Evolutionary conservation across 2,797 vertebrate genomes (phyloP), one percentile per base, ranked within the genome.

Genomic region (Tenualosa ilisha): DNA sequence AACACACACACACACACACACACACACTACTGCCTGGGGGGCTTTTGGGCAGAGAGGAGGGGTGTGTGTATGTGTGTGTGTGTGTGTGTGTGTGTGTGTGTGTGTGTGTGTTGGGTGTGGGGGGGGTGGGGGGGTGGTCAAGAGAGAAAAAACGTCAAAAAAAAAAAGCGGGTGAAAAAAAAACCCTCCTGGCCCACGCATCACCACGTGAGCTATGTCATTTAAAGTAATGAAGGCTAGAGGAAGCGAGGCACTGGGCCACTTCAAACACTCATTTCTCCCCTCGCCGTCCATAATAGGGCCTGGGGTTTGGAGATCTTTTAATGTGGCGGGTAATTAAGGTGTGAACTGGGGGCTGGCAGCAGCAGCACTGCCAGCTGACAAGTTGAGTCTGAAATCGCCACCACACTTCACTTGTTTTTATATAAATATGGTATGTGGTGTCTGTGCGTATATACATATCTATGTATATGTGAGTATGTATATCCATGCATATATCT

Each of bases 291-390:
- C 90, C 89, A 89, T 92, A 91, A 93, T 90, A 87, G 83, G 82
- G 87, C 68, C 85, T 40, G 59, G 85, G 31, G 85, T 86, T 56
- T 85, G 87, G 82, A 82, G 75, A 72, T 88, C 6, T 91, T 93
- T 93, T 93, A 92, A 93, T 94, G 91, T 91, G 90, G 90, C 88
- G 89, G 88, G 90, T 93, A 93, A 94, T 94, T 94, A 92, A 93
- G 90, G 85, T 88, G 84, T 82, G 65, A 86, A 72, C 65, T 40
- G 26, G 31, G n/a, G 65, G 65, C 26, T 9, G 12, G 24, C 65
- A 72, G 65, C 61, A 65, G 24, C 65, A 40, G 65, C 61, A 72
- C 86, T 84, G 85, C 86, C 89, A 87, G 89, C 65, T 87, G 86
- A 86, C 65, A 86, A 82, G 68, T 49, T 61, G 81, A 82, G 59